Conservation (phyloP, 1,140 invertebrate genomes). For the Myzus persicae region DNA sequence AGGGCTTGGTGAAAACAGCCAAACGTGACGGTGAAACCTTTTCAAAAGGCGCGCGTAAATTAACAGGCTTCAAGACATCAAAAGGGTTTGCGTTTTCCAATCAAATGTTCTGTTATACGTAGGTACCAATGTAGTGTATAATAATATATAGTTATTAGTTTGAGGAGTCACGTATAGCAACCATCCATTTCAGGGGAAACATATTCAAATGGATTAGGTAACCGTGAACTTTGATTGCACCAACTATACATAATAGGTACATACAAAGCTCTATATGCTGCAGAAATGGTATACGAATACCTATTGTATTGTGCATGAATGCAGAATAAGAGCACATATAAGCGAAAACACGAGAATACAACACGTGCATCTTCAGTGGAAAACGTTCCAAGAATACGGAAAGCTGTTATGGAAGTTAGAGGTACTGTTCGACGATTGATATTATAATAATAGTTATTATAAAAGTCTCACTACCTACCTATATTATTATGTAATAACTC, state of each 20-base stretch:
- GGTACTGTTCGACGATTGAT: background rate
- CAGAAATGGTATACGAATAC: background rate
- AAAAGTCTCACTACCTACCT: background rate
- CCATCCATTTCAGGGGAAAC: background rate
- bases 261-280: background rate
- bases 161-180: background rate
- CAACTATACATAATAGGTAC: background rate
- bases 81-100: background rate
- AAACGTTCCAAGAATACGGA: background rate
- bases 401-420: background rate
- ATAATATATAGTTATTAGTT: slow-evolving; percentile 3
- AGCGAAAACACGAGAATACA: background rate
- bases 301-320: background rate
- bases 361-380: background rate
- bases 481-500: background rate
- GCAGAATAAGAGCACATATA: background rate
- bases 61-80: background rate
- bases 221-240: background rate
- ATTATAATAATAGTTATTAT: background rate
- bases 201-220: background rate
- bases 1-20: background rate
- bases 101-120: background rate
- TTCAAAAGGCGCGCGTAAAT: background rate
- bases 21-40: background rate
- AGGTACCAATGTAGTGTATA: background rate